Evolutionary conservation across 2,888 invertebrate genomes (phyloP), one percentile per base, ranked within the genome.

Genomic region (Rhimphoctona megacephalus): DNA sequence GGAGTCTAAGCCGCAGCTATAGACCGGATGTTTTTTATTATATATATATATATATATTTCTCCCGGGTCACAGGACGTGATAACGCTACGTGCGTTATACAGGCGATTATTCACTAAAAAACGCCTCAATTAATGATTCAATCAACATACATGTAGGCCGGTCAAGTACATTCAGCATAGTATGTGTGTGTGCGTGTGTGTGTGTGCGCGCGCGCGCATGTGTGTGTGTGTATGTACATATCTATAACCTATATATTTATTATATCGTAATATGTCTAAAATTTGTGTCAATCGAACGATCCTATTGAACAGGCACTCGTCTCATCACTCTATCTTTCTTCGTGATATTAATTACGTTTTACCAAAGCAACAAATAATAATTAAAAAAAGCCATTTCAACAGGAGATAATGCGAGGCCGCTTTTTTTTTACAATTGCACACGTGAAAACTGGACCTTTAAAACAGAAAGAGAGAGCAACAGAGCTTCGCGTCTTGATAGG

Each of bases 21-120:
- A 30, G 57, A 61, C 73, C 72, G 73, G 73, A 43, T 82, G 14
- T 43, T 43, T 70, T 43, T 25, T 54, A n/a, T 73, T 81, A 88
- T 61, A 76, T 78, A 81, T 81, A 70, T 77, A 82, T 78, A 43
- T 54, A 49, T 46, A 36, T 70, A 46, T 72, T 49, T 81, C 9
- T 69, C 52, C 25, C 39, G 57, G n/a, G 7, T 73, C 49, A 36
- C 36, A 54, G 73, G 64, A 66, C 77, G 9, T 39, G 9, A 39
- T 39, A 39, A 36, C 61, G 67, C 69, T 14, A 52, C 54, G 33
- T 54, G 64, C 54, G 69, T 64, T 72, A 49, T 43, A 72, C 17
- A 70, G 54, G 64, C 70, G 49, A 66, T 77, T 33, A 22, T 46
- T 39, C 39, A 25, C 25, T 17, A 66, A 52, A 83, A 66, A 76